These are phyloP conservation scores for Cisticola juncidis DNA, from an alignment of 2,113 vertebrate genomes.

Conservation along the genomic window DNA sequence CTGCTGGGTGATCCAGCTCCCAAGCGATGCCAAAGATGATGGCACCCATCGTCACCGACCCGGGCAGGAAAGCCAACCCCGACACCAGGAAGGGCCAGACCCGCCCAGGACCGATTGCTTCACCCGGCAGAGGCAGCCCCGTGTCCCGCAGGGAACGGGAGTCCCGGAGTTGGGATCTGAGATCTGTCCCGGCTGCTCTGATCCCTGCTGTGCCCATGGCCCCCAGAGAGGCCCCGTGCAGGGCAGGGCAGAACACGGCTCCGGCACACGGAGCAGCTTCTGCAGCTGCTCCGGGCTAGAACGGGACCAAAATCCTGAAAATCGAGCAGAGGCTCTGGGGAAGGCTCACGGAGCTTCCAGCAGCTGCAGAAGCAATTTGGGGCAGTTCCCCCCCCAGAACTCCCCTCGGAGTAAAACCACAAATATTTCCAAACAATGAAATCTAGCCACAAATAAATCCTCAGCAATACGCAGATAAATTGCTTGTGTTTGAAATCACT, in stretches of 20 bases:
- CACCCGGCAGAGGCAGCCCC: not conserved
- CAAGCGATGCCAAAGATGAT: not conserved
- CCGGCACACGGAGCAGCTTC: no score
- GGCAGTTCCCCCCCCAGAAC: not conserved
- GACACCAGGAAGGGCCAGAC: not conserved
- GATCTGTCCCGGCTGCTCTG: not conserved
- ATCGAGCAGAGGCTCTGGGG: not conserved
- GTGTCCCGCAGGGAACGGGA: not conserved
- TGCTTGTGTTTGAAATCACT: not conserved
- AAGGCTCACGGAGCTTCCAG: not conserved
- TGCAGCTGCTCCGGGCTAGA: not conserved
- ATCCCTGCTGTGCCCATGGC: not conserved
- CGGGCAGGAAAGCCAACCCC: not conserved
- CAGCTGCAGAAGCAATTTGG: slow-evolving; percentile 23
- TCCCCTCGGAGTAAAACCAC: not conserved
- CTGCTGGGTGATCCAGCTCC: not conserved
- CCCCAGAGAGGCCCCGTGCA: not conserved
- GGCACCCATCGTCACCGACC: not conserved
- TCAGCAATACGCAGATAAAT: not conserved
- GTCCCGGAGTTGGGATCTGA: fast-evolving
- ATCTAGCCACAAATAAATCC: not conserved
- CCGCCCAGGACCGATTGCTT: not conserved
- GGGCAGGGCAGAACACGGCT: not conserved
- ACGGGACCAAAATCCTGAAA: not conserved
- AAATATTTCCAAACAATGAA: not conserved